Percentiles rank a stretch among this genome's conserved stretches.
Conservation (phyloP, 2,888 invertebrate species). For the Empis stercorea region DNA sequence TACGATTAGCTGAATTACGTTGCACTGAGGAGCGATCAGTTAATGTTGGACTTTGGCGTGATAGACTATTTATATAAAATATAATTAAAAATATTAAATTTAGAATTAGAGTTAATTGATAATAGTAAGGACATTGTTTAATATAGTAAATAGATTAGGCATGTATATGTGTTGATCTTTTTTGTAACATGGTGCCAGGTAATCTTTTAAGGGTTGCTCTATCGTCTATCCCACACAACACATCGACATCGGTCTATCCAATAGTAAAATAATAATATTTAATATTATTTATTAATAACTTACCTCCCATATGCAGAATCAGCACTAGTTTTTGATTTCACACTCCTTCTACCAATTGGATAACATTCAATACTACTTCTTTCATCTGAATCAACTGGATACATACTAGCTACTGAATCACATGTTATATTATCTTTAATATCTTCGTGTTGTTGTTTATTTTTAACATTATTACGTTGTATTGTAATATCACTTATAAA, state of each 20-base stretch:
- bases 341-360: conserved; percentile 20
- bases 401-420: conserved; percentile 10
- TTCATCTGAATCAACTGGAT: conserved; percentile 30
- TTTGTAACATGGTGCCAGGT: no score
- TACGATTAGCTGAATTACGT: conserved; percentile 11
- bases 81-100: conserved; percentile 4
- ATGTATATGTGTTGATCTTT: no score
- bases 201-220: no score
- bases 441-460: conserved; percentile 1
- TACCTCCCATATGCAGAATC: conserved; percentile 83
- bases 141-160: no score
- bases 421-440: conserved; percentile 6
- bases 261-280: conserved; percentile 19
- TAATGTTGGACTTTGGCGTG: conserved; percentile 42
- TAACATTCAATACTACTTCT: conserved; percentile 31
- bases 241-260: no score
- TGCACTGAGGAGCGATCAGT: conserved; percentile 21
- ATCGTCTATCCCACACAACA: no score
- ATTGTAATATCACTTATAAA: conserved; percentile 7
- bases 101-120: no score
- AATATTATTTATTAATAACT: no score
- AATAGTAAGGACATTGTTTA: no score
- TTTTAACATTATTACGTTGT: not conserved
- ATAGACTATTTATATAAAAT: conserved; percentile 37
- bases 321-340: conserved; percentile 34